Conservation (phyloP, 2,888 invertebrate species). For the Yponomeuta plumbellus region DNA sequence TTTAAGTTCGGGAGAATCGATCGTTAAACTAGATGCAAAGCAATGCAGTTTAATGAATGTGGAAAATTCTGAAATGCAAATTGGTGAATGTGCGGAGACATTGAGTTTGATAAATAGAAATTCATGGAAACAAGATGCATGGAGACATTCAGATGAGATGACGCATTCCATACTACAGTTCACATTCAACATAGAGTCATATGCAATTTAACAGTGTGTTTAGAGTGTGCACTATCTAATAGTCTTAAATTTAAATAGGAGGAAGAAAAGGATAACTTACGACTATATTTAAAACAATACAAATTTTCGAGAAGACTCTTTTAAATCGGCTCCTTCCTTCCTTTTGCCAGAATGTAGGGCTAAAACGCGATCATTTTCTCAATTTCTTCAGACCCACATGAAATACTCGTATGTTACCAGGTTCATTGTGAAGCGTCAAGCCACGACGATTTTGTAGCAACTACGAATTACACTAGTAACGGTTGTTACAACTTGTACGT, state of each 20-base stretch:
- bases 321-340: no score
- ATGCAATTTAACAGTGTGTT: slow-evolving; percentile 9
- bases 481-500: no score
- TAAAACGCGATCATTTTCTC: no score
- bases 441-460: no score
- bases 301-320: no score
- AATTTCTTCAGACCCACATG: no score
- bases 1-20: neutral
- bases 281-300: no score
- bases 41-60: neutral
- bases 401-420: no score
- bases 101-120: neutral
- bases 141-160: slow-evolving; percentile 25
- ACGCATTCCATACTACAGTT: slow-evolving; percentile 64
- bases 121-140: slow-evolving; percentile 5
- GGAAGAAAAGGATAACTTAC: no score
- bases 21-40: neutral
- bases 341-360: no score
- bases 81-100: neutral
- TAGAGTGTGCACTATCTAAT: slow-evolving; percentile 12
- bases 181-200: slow-evolving; percentile 55
- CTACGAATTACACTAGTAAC: no score
- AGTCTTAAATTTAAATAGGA: neutral
- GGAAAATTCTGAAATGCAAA: neutral
- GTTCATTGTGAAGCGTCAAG: no score